Base-by-base conservation (phyloP, 2,797 vertebrate species). In the Lithobates pipiens region DNA sequence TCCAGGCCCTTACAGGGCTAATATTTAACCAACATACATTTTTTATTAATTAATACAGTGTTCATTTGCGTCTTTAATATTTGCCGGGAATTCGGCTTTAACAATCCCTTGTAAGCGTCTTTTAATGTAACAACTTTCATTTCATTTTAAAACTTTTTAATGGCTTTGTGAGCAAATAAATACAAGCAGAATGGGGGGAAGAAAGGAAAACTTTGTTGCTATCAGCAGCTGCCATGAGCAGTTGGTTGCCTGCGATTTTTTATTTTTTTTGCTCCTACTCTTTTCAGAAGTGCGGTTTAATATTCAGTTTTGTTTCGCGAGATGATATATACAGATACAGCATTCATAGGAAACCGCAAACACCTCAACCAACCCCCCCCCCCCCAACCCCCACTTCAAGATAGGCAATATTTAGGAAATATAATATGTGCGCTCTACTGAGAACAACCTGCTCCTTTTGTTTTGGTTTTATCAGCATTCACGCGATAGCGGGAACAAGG, bases 401-500 rank as follows among this genome's bases (percentile, higher is more conserved):
- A 86, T 83, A 86, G 76, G 80, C 75, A 83, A 86, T 83, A 86
- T 86, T 86, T 83, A 83, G 85, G 85, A 86, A 83, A 86, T 86
- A 83, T 86, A 83, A 86, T 86, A 86, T 79, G 85, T 69, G 71
- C 76, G 70, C 80, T 78, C 76, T 83, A 69, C 57, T 67, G 85
- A 86, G 80, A 86, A 86, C 85, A 86, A 86, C 80, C 77, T 83
- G 75, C 85, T 69, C 32, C 76, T 74, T 74, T 83, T 86, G 74
- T 86, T 75, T 83, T 77, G 39, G 2, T 91, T 92, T 92, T 92
- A 91, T 92, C 91, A 91, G 90, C 80, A 89, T 92, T 92, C 91
- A 90, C 91, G 91, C 85, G 92, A 91, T 93, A 93, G 91, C 86
- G 88, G 86, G 90, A 91, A 91, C 90, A 91, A 91, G 90, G 89